phyloP scores from a whole-genome alignment of 2,113 vertebrate genomes.

The Corapipo altera region DNA sequence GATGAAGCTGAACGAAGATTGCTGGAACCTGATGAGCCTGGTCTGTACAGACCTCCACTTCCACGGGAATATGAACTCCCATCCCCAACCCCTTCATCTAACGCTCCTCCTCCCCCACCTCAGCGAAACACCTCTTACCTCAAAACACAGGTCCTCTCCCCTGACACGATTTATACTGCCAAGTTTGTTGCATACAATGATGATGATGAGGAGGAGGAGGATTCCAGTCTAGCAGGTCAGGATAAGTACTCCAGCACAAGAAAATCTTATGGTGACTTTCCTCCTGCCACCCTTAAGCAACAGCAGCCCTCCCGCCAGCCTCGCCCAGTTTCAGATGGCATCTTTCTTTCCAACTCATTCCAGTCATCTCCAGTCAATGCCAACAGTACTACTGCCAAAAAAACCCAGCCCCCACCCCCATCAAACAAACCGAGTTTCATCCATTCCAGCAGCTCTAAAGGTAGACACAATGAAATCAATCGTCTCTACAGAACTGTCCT shows the following conservation, averaged over 20 bases:
- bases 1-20: conserved; percentile 93
- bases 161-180: conserved; percentile 98
- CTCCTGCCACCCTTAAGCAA: conserved; percentile 75
- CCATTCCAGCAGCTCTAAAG: conserved; percentile 81
- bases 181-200: conserved; percentile 94
- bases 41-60: conserved; percentile 96
- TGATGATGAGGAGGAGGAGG: conserved; percentile 82
- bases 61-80: conserved; percentile 93
- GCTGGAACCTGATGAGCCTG: conserved; percentile 91
- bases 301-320: conserved; percentile 84
- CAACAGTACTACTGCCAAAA: conserved; percentile 88
- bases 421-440: conserved; percentile 81
- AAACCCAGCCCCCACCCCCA: conserved; percentile 80
- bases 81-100: conserved; percentile 73
- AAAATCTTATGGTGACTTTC: conserved; percentile 90
- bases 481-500: conserved; percentile 53
- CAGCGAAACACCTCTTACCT: conserved; percentile 98
- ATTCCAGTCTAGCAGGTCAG: conserved; percentile 91
- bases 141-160: conserved; percentile 97
- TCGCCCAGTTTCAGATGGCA: conserved; percentile 90
- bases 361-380: conserved; percentile 88
- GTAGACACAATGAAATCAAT: conserved; percentile 77
- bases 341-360: conserved; percentile 93
- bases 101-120: conserved; percentile 91
- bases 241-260: conserved; percentile 87